Percentiles rank a stretch among this genome's conserved stretches.
phyloP scores from a whole-genome alignment of 92 coral and sea anemone species.

The Muricea muricata region DNA sequence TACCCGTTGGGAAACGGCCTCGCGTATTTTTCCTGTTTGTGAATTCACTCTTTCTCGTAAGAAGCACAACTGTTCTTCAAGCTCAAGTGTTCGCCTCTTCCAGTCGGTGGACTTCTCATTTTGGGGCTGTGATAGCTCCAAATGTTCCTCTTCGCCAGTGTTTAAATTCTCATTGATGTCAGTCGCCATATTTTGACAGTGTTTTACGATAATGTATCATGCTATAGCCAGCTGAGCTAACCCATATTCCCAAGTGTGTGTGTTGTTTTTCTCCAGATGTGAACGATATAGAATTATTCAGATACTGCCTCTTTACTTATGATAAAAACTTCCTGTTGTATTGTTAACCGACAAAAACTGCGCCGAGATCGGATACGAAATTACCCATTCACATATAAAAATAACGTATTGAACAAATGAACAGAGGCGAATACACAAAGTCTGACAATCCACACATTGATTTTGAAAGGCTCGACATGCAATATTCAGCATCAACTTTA shows the following conservation, averaged over 20 bases:
- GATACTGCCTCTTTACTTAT: background rate
- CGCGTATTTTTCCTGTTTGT: constrained; percentile 32
- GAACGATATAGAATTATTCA: background rate
- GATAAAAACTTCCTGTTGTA: constrained; percentile 35
- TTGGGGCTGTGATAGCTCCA: background rate
- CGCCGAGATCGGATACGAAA: background rate
- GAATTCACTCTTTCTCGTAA: constrained; percentile 36
- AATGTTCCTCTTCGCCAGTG: background rate
- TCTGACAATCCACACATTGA: background rate
- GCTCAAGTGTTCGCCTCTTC: constrained; percentile 24
- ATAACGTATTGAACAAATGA: background rate
- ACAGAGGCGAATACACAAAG: background rate
- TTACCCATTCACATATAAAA: background rate
- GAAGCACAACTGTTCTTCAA: background rate
- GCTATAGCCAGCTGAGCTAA: too few relatives aligned
- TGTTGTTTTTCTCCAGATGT: background rate
- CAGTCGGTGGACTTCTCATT: constrained; percentile 22
- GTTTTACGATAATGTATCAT: background rate
- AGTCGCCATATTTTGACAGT: constrained; percentile 16
- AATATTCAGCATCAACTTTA: too few relatives aligned
- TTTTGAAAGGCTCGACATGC: background rate
- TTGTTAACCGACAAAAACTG: background rate
- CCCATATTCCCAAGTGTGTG: background rate
- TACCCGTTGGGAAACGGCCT: constrained; percentile 32
- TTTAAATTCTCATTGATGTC: constrained; percentile 12